Base-by-base conservation (phyloP, 2,888 invertebrate species). In the Cinara cedri region DNA sequence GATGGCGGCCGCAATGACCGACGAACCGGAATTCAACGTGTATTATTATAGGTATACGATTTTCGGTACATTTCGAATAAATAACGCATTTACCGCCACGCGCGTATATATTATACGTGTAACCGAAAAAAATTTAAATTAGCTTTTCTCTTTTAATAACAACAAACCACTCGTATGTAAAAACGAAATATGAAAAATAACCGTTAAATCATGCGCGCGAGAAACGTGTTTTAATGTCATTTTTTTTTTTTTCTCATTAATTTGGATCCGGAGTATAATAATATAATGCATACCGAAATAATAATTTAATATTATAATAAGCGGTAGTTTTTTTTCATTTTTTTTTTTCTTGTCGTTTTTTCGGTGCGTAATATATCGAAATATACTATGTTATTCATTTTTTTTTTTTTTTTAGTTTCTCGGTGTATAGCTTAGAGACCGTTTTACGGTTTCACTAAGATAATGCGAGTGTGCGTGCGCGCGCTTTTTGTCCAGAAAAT, bases 221-320 rank as follows among this genome's bases (percentile, higher is more conserved):
- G 60, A 62, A 78, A 78, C 78, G 70, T 70, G 78, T 78, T 78
- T 78, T 70, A 78, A 70, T 51, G 78, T 78, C 57, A 57, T 76
- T 55, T 75, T 26, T 68, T 57, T 76, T 55, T 75, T 26, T 68
- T 57, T 51, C 42, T 21, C 63, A 44, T 75, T 75, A 21, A 51
- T 74, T 74, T 19, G 60, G 60, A 51, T 34, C 16, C 71, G 9
- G 44, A 14, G 49, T 63, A 10, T 44, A 66, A 14, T 42, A 70
- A 42, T 62, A 42, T 62, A 51, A 19, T 19, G 14, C 14, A 46
- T 49, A 62, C 49, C 44, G 72, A 19, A 72, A 60, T 26, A 49
- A 62, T 62, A n/a, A 66, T 66, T 44, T 44, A 8, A 3, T 8
- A 13, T 46, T 46, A 13, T 46, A 46, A 46, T 65, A 65, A 3